Percentiles rank a stretch among this genome's conserved stretches.
These are phyloP conservation scores for Agriotes lineatus DNA, from an alignment of 2,888 invertebrate genomes.

Conservation along the genomic window DNA sequence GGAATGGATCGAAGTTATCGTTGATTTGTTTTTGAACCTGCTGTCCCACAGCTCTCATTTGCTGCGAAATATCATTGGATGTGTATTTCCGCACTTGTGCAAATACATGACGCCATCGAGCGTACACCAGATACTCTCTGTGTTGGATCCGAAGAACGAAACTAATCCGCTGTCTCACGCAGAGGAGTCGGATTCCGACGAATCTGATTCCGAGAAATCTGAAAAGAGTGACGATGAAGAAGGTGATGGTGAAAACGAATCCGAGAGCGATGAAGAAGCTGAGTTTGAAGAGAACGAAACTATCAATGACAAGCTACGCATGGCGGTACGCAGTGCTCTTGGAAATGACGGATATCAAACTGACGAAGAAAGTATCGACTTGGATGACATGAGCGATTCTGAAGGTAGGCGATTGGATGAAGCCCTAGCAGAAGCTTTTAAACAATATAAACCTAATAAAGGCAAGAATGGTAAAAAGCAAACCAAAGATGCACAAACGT, in stretches of 20 bases:
- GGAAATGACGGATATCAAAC: slow-evolving; percentile 72
- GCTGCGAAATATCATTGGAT: slow-evolving; percentile 79
- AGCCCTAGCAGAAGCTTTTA: slow-evolving; percentile 81
- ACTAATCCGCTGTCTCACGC: slow-evolving; percentile 73
- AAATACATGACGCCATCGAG: slow-evolving; percentile 77
- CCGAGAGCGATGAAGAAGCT: too few species aligned
- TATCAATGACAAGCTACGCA: slow-evolving; percentile 76
- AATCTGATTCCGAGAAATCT: slow-evolving; percentile 58
- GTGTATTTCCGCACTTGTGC: slow-evolving; percentile 82
- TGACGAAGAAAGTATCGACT: slow-evolving; percentile 78
- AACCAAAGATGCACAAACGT: slow-evolving; percentile 74
- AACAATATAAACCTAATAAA: slow-evolving; percentile 71
- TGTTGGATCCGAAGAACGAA: slow-evolving; percentile 78
- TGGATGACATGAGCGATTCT: slow-evolving; percentile 81
- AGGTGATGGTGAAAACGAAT: slow-evolving; percentile 53
- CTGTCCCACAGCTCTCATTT: slow-evolving; percentile 82
- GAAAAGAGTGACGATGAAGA: slow-evolving; percentile 53
- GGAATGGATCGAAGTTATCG: slow-evolving; percentile 87
- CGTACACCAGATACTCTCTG: slow-evolving; percentile 79
- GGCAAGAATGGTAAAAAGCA: slow-evolving; percentile 66
- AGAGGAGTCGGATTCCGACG: slow-evolving; percentile 64
- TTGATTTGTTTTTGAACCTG: slow-evolving; percentile 83
- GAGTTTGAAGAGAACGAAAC: slow-evolving; percentile 71
- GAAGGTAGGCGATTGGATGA: slow-evolving; percentile 79
- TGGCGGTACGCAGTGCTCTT: slow-evolving; percentile 80